phyloP scores from a whole-genome alignment of 2,797 vertebrate genomes.

The Fratercula arctica region DNA sequence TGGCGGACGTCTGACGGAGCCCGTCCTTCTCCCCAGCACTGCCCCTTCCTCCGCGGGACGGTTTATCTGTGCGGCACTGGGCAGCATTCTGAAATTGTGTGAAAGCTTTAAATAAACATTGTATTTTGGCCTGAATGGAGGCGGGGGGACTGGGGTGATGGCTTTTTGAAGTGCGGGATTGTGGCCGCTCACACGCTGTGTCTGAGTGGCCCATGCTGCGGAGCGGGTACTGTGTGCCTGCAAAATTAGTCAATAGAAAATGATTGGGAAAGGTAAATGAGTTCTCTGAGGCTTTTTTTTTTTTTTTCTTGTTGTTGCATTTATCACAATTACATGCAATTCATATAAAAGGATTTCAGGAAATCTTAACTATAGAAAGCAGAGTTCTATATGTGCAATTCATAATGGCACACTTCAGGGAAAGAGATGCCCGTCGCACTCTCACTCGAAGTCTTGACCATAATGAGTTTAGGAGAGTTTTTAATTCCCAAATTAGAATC shows the following conservation, averaged over 20 bases:
- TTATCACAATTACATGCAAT: background rate
- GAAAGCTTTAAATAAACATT: background rate
- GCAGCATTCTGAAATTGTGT: background rate
- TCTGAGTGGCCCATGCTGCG: fast-evolving
- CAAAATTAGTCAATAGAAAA: background rate
- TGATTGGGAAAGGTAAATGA: background rate
- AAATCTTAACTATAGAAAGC: background rate
- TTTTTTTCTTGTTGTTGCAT: background rate
- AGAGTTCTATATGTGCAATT: background rate
- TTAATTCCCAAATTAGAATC: background rate
- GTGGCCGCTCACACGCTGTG: background rate
- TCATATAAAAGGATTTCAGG: background rate
- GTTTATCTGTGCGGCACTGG: background rate
- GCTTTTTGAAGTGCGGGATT: background rate
- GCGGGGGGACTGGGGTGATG: fast-evolving
- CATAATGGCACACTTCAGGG: background rate
- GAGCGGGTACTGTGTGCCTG: background rate
- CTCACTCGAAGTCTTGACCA: background rate
- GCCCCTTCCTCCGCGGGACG: background rate
- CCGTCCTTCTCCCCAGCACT: background rate
- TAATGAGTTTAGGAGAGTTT: background rate
- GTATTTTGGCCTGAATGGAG: background rate
- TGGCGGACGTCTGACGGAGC: background rate
- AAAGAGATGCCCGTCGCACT: background rate
- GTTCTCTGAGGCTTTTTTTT: background rate